Evolutionary conservation across 2,888 invertebrate species (phyloP), one percentile per base, ranked within the genome.

Genomic region (Eurois occulta): DNA sequence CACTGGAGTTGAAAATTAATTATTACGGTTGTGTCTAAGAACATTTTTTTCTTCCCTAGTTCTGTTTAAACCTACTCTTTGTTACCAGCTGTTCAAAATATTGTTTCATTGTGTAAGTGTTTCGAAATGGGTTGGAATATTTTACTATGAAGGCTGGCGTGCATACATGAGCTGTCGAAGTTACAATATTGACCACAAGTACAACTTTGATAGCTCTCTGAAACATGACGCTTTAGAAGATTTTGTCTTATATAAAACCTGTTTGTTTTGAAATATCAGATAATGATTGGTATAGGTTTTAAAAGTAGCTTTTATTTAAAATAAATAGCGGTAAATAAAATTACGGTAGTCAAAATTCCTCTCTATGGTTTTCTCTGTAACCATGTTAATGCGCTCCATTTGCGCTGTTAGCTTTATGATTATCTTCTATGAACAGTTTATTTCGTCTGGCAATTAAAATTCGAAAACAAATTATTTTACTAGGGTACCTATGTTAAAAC

Each of bases 401-500:
- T 92, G 89, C 91, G 86, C 87, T 86, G 87, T 86, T 83, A 90
- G 88, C 88, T 91, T 91, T 92, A 92, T 91, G 91, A 91, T 91
- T 91, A 91, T 92, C 89, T 91, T 87, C 88, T 86, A 87, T 87
- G 90, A 91, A 91, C 88, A 89, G 89, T 91, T 91, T 92, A 91
- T 90, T 88, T 89, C 82, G 83, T 87, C 84, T 86, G 84, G 80
- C 74, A 70, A 81, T 76, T 72, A 69, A 75, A 80, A 82, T 32
- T 62, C 10, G 67, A 66, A 81, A 84, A 84, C 62, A 55, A 46
- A 62, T 46, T 60, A 60, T 3, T 48, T 35, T 7, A 67, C 7
- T 65, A 32, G 10, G 2, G 11, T 11, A 64, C 13, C 3, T 18
- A 52, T 4, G 11, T 67, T 58, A 6, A 8, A 52, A 38, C 10